Conservation (phyloP, 2,888 invertebrate species). For the Morpho helenor region DNA sequence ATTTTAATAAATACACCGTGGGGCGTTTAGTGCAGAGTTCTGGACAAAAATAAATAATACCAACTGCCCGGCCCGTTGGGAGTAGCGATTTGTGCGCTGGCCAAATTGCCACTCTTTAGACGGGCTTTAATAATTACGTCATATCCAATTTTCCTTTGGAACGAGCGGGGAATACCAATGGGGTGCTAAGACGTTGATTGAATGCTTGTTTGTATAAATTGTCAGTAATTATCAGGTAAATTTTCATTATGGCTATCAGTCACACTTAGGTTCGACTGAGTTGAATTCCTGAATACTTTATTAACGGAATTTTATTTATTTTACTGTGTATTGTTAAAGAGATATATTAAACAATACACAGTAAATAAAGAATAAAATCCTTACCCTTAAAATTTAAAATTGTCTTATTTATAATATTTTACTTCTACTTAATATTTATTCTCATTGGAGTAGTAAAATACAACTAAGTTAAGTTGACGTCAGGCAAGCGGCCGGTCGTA, state of each 20-base stretch:
- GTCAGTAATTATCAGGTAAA: slow-evolving; percentile 22
- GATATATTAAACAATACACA: too few relatives aligned
- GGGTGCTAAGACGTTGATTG: slow-evolving; percentile 45
- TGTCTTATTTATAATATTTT: too few relatives aligned
- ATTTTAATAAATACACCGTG: slow-evolving; percentile 1
- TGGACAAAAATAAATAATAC: slow-evolving; percentile 44
- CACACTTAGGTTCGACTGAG: too few relatives aligned
- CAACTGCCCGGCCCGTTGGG: slow-evolving; percentile 50
- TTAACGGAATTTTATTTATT: too few relatives aligned
- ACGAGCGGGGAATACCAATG: slow-evolving; percentile 61
- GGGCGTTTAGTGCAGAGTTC: slow-evolving; percentile 11
- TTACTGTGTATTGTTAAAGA: too few relatives aligned
- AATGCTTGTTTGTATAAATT: slow-evolving; percentile 43
- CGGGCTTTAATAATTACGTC: slow-evolving; percentile 72
- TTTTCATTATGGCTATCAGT: slow-evolving; percentile 6
- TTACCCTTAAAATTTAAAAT: too few relatives aligned
- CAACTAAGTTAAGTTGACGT: too few relatives aligned
- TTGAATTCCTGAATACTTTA: too few relatives aligned
- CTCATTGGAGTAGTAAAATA: too few relatives aligned
- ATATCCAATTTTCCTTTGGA: slow-evolving; percentile 69
- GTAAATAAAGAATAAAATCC: too few relatives aligned
- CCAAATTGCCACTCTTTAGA: slow-evolving; percentile 73
- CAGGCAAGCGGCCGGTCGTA: too few relatives aligned
- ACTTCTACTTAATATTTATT: too few relatives aligned
- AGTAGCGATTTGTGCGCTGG: slow-evolving; percentile 58